Base-by-base conservation (phyloP, 2,888 invertebrate species). In the Drosophila multiciliata region DNA sequence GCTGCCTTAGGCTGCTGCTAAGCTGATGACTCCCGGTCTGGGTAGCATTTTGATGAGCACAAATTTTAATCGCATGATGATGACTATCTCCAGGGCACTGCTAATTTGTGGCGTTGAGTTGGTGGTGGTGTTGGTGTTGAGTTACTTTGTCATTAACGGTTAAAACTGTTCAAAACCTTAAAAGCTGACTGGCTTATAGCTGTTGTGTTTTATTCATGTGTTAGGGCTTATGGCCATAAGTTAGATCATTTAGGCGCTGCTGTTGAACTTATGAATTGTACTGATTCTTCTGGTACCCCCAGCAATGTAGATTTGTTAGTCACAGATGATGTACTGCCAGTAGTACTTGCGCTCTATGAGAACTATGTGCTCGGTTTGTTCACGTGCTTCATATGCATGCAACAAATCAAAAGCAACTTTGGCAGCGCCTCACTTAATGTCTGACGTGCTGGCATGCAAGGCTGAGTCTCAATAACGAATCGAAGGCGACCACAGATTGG, bases 391-490 rank as follows among this genome's bases (percentile, higher is more conserved):
- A 33, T 86, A 45, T 61, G 61, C 55, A 42, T 52, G 17, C 15
- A 71, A 11, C 68, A 77, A 53, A 17, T 75, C 20, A 23, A 23
- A 20, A 23, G 45, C 45, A 8, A 48, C 32, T n/a, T 33, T 52
- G 35, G 32, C 58, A 62, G 48, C 35, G 64, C 65, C 75, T 42
- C 65, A 67, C 73, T 62, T 66, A 57, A 40, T 45, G 54, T 9
- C 58, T 63, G 62, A 82, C 82, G 82, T 80, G 82, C 36, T 50
- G 82, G 82, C 55, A 82, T 75, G 80, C 82, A 55, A 78, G 78
- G 82, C 49, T 70, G 57, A 49, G 23, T 36, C 61, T 64, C 80
- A 74, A 80, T 74, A 80, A 74, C 75, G 72, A 63, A 78, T 50
- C 52, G 61, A 65, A 59, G 54, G 53, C 57, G 59, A 38, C 36